These are phyloP conservation scores for Conus ventricosus DNA, from an alignment of 1,140 invertebrate species.

Conservation along the genomic window DNA sequence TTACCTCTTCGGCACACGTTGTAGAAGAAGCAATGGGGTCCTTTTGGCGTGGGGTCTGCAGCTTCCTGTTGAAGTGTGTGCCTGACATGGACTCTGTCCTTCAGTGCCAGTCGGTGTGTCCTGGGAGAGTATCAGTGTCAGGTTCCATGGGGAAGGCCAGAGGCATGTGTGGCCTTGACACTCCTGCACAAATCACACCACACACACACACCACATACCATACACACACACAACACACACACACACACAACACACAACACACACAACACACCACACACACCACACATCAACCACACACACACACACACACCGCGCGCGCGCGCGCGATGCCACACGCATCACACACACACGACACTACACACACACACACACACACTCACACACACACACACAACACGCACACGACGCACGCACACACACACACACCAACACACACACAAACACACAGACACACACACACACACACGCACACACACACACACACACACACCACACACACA, in stretches of 20 bases:
- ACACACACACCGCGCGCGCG: not conserved
- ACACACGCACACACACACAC: conserved; percentile 5
- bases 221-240: conserved; percentile 16
- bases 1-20: no score
- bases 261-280: not conserved
- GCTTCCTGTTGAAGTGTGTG: no score
- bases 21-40: no score
- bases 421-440: conserved; percentile 2
- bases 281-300: not conserved
- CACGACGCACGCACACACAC: not conserved
- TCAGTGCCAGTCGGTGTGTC: no score
- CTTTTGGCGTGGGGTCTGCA: no score
- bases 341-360: not conserved
- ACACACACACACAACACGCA: not conserved
- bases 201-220: not conserved
- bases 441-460: not conserved
- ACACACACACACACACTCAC: not conserved
- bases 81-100: no score
- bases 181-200: no score
- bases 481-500: not conserved
- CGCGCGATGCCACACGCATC: no score
- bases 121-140: no score
- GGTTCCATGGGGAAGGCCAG: no score
- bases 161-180: no score
- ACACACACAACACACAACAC: conserved; percentile 3